These are phyloP conservation scores for Hypanus sabinus DNA, from an alignment of 2,113 vertebrate species.

Conservation along the genomic window DNA sequence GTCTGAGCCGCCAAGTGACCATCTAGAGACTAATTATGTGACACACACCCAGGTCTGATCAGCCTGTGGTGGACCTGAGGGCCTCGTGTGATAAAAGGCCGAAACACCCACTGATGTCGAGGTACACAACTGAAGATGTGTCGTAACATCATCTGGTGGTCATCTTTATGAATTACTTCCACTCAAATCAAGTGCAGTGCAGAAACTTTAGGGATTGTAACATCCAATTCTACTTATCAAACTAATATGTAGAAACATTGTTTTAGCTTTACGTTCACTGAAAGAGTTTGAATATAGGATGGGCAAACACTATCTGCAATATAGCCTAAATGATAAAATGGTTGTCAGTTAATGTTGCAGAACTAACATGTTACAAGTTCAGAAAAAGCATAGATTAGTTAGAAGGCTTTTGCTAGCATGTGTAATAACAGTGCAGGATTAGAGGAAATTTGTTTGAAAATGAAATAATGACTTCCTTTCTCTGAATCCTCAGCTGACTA, in stretches of 20 bases:
- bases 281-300: background rate
- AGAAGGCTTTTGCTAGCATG: background rate
- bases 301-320: background rate
- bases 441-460: background rate
- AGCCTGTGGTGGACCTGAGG: too few relatives aligned
- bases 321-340: background rate
- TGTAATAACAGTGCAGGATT: background rate
- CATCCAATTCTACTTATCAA: too few relatives aligned
- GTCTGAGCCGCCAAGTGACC: too few relatives aligned
- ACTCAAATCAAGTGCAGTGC: too few relatives aligned
- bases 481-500: background rate
- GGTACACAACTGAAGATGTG: too few relatives aligned
- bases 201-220: too few relatives aligned
- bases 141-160: too few relatives aligned
- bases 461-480: background rate
- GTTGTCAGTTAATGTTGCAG: background rate
- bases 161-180: too few relatives aligned
- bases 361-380: background rate
- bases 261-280: background rate
- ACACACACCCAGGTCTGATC: too few relatives aligned
- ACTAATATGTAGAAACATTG: background rate
- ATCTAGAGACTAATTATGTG: too few relatives aligned
- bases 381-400: background rate
- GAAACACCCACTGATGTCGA: too few relatives aligned
- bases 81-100: too few relatives aligned